Conservation (phyloP, 2,113 vertebrate genomes). For the Nesogale talazaci region DNA sequence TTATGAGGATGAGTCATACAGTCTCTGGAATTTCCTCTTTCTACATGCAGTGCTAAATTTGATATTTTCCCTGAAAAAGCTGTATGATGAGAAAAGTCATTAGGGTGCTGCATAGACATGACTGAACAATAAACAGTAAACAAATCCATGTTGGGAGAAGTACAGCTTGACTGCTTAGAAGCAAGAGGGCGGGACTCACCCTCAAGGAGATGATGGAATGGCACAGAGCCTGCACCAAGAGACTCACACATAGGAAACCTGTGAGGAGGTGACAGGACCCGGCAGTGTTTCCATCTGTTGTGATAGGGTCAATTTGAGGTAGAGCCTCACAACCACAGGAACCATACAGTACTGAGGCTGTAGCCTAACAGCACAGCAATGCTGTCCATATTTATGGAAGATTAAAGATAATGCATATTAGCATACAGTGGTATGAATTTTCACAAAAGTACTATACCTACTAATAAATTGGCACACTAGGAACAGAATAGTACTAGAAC, state of each 20-base stretch:
- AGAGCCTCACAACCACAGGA: no score
- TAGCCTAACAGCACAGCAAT: not conserved
- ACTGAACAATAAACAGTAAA: no score
- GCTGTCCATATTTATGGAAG: not conserved
- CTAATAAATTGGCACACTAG: not conserved
- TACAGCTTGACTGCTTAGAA: no score
- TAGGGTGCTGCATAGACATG: not conserved
- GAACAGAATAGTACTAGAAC: not conserved
- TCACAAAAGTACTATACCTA: not conserved
- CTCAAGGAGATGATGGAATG: no score
- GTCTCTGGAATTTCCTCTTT: slow-evolving; percentile 26
- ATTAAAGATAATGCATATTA: slow-evolving; percentile 25
- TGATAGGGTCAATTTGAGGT: no score
- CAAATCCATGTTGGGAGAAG: no score
- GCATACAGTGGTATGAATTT: not conserved
- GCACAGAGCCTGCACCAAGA: no score
- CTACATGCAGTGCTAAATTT: slow-evolving; percentile 5
- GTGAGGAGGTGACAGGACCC: no score
- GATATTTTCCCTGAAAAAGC: not conserved
- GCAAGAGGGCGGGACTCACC: no score
- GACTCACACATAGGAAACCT: no score
- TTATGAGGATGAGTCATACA: slow-evolving; percentile 11
- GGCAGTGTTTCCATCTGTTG: no score
- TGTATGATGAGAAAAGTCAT: not conserved
- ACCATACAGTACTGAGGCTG: not conserved